phyloP scores from a whole-genome alignment of 2,888 invertebrate species.

The Gerris lacustris region DNA sequence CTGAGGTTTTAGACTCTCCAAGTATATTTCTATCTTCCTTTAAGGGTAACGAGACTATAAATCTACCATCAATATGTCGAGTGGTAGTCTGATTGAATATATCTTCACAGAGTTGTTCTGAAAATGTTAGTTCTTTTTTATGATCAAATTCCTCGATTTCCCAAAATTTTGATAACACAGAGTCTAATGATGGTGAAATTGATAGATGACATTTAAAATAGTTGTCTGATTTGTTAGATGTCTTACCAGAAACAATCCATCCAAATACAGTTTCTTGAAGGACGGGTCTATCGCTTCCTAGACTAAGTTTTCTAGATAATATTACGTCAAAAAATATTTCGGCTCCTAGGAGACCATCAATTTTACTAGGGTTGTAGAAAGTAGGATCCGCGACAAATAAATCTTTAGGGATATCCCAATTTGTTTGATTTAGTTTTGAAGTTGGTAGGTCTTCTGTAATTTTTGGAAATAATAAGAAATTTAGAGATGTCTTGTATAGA shows the following conservation, averaged over 20 bases:
- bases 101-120: constrained; percentile 6
- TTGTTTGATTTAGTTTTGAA: background rate
- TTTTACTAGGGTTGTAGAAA: constrained; percentile 4
- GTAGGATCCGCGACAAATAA: constrained; percentile 8
- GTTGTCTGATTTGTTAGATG: background rate
- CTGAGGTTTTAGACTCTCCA: constrained; percentile 16
- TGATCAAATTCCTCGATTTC: background rate
- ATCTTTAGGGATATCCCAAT: constrained; percentile 11
- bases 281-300: background rate
- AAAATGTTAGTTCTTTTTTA: background rate
- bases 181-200: background rate
- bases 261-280: constrained; percentile 7
- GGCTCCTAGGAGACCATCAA: constrained; percentile 9
- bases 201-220: background rate
- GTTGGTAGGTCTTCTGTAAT: constrained; percentile 14
- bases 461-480: constrained; percentile 7
- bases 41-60: constrained; percentile 19
- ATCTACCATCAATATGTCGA: constrained; percentile 1
- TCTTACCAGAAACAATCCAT: constrained; percentile 13
- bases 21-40: constrained; percentile 11
- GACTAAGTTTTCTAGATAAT: background rate
- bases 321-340: constrained; percentile 10
- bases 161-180: constrained; percentile 6
- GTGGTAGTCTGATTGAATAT: background rate
- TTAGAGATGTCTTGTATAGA: background rate